A percentile compares a stretch with the other conserved stretches of the same genome.
Evolutionary conservation across 2,888 invertebrate species (phyloP).

Genomic region (Vandiemenella viatica): DNA sequence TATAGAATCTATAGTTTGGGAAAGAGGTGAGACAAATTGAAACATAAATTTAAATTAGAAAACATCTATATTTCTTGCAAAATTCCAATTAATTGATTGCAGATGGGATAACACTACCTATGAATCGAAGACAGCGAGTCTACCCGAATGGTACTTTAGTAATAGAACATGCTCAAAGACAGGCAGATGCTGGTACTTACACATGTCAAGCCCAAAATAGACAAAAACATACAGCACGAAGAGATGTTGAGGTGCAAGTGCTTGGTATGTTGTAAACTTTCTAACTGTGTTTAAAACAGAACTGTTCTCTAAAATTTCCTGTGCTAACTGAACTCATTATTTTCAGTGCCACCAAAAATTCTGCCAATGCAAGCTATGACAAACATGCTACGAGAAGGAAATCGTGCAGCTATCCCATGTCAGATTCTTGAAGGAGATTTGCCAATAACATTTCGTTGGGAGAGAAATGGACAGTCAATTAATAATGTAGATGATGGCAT

Average conservation of each 20-base stretch:
- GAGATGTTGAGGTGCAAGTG: constrained; percentile 33
- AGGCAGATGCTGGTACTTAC: constrained; percentile 77
- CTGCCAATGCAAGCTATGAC: constrained; percentile 71
- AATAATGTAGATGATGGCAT: constrained; percentile 41
- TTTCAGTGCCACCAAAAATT: constrained; percentile 66
- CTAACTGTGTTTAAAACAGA: background rate
- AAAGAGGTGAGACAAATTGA: constrained; percentile 55
- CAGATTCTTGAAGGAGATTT: constrained; percentile 84
- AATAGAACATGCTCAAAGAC: constrained; percentile 70
- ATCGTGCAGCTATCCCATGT: constrained; percentile 79
- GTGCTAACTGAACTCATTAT: too few relatives aligned
- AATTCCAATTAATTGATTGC: constrained; percentile 20
- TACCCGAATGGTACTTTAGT: constrained; percentile 75
- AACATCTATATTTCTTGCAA: too few relatives aligned
- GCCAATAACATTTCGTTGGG: constrained; percentile 83
- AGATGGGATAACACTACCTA: constrained; percentile 75
- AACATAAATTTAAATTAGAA: too few relatives aligned
- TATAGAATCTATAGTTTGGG: constrained; percentile 77
- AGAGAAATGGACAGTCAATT: constrained; percentile 68
- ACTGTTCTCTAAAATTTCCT: too few relatives aligned
- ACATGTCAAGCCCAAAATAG: constrained; percentile 78
- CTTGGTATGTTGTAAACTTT: constrained; percentile 27
- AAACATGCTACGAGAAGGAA: constrained; percentile 45
- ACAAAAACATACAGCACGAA: constrained; percentile 60
- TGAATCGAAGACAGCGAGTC: constrained; percentile 73